Evolutionary conservation across 2,113 vertebrate species (phyloP), one percentile per base, ranked within the genome.

Genomic region (Polypterus bichir): DNA sequence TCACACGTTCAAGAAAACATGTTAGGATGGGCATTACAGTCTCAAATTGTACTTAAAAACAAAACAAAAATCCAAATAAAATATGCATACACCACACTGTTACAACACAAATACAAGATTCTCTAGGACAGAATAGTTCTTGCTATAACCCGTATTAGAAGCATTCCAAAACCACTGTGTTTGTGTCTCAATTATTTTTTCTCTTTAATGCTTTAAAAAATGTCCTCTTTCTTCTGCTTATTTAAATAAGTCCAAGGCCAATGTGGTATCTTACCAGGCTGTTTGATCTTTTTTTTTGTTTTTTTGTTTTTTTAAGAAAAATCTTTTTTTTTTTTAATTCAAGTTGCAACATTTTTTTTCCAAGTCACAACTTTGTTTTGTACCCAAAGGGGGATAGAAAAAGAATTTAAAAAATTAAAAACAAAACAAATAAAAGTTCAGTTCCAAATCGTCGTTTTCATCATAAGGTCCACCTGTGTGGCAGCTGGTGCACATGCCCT

Each of bases 181-280:
- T 3, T 57, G 3, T 77, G 73, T 59, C 78, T 76, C 71, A 76
- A 62, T 51, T 7, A 51, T 51, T 51, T 51, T 51, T 7, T 6
- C 9, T 76, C 81, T 79, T 85, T 88, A 86, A 88, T 88, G 85
- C 84, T 83, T 86, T 86, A 84, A 80, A 86, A 88, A 88, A 81
- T 76, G 73, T 80, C 82, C 44, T 44, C 79, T 80, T 84, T 78
- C 76, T 81, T 86, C 75, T 85, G 81, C 67, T 82, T 81, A 78
- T 80, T 81, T 88, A 86, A 86, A 86, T 86, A 88, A 77, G 75
- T 78, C 73, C 73, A 82, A 87, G 86, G 86, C 86, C 86, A 88
- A 87, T 84, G 85, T 85, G 86, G 85, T 88, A 83, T 88, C 83
- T 60, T 47, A 27, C 27, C 27, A 27, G 27, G 27, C 27, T 27